A percentile compares a stretch with the other conserved stretches of the same genome.
phyloP scores from a whole-genome alignment of 2,113 vertebrate genomes.

The Colistium nudipinnis region DNA sequence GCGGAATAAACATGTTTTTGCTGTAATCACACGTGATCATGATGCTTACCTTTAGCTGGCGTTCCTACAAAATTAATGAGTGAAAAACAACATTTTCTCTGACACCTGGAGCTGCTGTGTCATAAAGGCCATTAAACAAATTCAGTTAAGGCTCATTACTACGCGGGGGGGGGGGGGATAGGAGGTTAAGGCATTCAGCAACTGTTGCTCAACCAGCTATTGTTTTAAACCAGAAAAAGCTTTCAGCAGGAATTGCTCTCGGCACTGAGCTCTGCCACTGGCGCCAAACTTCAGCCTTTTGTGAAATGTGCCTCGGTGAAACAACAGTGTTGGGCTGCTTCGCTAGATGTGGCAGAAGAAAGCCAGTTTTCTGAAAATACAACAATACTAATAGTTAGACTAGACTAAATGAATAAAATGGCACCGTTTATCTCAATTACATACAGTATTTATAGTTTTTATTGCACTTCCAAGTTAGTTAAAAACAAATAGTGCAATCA shows the following conservation, averaged over 20 bases:
- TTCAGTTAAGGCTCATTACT: conserved; percentile 54
- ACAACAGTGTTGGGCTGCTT: conserved; percentile 43
- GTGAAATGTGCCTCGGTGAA: conserved; percentile 26
- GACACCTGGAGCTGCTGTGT: conserved; percentile 36
- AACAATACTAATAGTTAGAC: conserved; percentile 4
- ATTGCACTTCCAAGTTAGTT: conserved; percentile 86
- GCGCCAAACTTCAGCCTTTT: conserved; percentile 44
- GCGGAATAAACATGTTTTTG: conserved; percentile 67
- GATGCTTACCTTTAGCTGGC: neutral
- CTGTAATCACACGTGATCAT: neutral
- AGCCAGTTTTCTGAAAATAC: conserved; percentile 36
- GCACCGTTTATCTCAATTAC: conserved; percentile 80
- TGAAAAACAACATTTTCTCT: conserved; percentile 6
- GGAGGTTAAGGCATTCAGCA: conserved; percentile 54
- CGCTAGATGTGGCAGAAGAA: conserved; percentile 9
- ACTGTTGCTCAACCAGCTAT: conserved; percentile 54
- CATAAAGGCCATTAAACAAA: conserved; percentile 11
- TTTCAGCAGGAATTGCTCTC: conserved; percentile 8
- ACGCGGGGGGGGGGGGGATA: too few relatives aligned
- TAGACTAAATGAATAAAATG: conserved; percentile 65
- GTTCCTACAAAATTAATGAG: neutral
- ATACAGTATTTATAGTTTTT: conserved; percentile 83
- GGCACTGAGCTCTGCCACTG: conserved; percentile 33
- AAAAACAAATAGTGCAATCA: conserved; percentile 84
- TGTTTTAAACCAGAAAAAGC: conserved; percentile 57